Evolutionary conservation across 1,140 invertebrate genomes (phyloP).

Genomic region (Lepidurus apus): DNA sequence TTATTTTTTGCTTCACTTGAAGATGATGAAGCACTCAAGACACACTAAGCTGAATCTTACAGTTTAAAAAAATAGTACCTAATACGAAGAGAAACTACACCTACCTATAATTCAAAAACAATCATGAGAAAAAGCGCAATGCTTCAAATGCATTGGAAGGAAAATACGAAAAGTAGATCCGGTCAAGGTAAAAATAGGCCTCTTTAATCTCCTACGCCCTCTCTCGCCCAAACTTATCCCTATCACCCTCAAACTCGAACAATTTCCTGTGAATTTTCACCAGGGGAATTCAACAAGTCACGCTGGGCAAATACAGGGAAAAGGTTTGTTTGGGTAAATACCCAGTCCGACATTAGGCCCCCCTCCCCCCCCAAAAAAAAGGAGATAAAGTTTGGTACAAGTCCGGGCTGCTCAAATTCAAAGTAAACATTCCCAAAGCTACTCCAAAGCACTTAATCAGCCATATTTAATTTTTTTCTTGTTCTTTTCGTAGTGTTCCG

Average conservation of each 20-base stretch:
- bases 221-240: background rate
- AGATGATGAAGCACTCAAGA: background rate
- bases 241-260: background rate
- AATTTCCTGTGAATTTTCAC: background rate
- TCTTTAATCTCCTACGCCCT: background rate
- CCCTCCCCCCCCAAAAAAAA: background rate
- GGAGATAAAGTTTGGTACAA: background rate
- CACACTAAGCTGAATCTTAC: background rate
- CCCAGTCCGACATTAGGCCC: background rate
- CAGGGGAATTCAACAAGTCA: background rate
- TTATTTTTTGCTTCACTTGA: background rate
- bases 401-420: background rate
- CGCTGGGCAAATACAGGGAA: background rate
- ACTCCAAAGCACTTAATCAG: constrained; percentile 9
- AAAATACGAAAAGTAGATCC: background rate
- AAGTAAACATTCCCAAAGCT: background rate
- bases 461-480: background rate
- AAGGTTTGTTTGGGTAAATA: background rate
- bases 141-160: background rate
- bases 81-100: too few species aligned
- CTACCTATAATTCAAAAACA: too few species aligned
- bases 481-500: background rate
- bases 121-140: too few species aligned
- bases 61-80: too few species aligned
- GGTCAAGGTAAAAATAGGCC: background rate